A percentile compares a stretch with the other conserved stretches of the same genome.
Evolutionary conservation across 2,888 invertebrate species (phyloP).

Genomic region (Pyralis farinalis): DNA sequence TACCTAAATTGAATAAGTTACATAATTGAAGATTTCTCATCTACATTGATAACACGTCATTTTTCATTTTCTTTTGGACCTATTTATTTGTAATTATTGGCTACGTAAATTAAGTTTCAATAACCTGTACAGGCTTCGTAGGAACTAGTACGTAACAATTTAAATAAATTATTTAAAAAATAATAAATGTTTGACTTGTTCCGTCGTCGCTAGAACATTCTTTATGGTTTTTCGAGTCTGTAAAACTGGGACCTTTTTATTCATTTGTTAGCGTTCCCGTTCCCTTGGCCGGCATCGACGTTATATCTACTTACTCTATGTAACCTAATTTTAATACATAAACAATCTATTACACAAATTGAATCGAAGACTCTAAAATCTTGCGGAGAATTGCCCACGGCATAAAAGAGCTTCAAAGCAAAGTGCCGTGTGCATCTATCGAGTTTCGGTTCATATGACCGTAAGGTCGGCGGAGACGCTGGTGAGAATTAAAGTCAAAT

Average conservation of each 20-base stretch:
- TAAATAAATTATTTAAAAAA: constrained; percentile 55
- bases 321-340: not conserved
- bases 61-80: too few relatives aligned
- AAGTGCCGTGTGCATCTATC: too few relatives aligned
- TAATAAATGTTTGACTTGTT: constrained; percentile 23
- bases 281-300: not conserved
- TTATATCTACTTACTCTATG: not conserved
- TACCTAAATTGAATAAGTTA: too few relatives aligned
- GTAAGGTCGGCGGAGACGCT: too few relatives aligned
- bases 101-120: constrained; percentile 13
- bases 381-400: too few relatives aligned
- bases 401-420: too few relatives aligned
- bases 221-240: not conserved
- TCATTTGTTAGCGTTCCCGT: too few relatives aligned
- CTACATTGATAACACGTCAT: too few relatives aligned
- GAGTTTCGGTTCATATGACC: too few relatives aligned
- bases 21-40: too few relatives aligned
- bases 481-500: too few relatives aligned
- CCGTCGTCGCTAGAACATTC: not conserved
- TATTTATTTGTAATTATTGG: constrained; percentile 5
- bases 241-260: not conserved
- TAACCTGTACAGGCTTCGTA: constrained; percentile 24
- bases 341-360: not conserved
- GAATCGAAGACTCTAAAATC: not conserved
- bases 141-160: constrained; percentile 45